phyloP scores from a whole-genome alignment of 2,113 vertebrate species.

The Halichoeres trimaculatus region DNA sequence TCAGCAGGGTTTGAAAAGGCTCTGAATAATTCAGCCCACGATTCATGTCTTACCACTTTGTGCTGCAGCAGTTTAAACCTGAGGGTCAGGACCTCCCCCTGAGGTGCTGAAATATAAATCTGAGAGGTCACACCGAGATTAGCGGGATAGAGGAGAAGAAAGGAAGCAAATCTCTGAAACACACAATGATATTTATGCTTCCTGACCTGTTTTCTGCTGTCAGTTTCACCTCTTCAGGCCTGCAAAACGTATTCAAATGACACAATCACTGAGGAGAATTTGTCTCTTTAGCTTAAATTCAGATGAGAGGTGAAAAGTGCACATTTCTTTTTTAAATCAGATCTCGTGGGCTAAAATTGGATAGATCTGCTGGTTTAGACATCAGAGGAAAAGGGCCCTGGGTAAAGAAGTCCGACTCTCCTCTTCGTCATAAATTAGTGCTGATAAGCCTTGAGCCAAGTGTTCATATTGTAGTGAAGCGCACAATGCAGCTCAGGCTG shows the following conservation, averaged over 20 bases:
- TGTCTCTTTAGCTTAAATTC: background rate
- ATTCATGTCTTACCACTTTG: conserved; percentile 4
- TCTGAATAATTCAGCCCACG: conserved; percentile 41
- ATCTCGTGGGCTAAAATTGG: background rate
- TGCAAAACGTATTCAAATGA: conserved; percentile 2
- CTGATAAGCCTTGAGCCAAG: background rate
- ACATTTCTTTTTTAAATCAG: background rate
- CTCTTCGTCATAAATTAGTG: background rate
- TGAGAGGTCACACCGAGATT: conserved; percentile 16
- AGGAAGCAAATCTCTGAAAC: background rate
- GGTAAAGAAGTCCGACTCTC: background rate
- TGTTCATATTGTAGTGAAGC: background rate
- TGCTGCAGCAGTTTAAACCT: conserved; percentile 3
- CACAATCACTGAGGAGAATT: conserved; percentile 6
- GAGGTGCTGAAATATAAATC: background rate
- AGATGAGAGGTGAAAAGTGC: conserved; percentile 7
- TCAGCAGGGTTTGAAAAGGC: background rate
- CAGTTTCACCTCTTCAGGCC: background rate
- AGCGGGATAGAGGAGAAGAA: background rate
- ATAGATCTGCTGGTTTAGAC: conserved; percentile 11
- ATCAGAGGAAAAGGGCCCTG: background rate
- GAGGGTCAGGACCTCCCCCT: conserved; percentile 5
- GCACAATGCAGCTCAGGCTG: conserved; percentile 1
- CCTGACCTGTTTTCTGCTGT: background rate
- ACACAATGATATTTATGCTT: background rate